These are phyloP conservation scores for Benthosema pterotum DNA, from an alignment of 2,797 vertebrate species.

Conservation along the genomic window DNA sequence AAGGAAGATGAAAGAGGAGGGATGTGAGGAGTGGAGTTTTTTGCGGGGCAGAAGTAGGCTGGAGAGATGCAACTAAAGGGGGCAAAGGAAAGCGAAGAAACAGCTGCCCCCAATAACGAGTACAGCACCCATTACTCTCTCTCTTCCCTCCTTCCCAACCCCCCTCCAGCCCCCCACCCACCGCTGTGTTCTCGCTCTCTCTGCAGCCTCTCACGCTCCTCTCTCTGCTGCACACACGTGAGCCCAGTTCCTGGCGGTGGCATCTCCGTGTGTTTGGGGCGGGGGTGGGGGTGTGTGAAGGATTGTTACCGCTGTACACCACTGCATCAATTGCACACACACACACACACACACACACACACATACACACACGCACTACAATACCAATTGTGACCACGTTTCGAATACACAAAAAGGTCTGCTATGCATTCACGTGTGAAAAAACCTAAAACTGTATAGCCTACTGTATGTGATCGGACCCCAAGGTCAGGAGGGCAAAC, in stretches of 20 bases:
- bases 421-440: no score
- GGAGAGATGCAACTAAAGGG: neutral
- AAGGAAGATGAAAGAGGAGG: neutral
- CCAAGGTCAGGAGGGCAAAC: no score
- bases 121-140: constrained; percentile 23
- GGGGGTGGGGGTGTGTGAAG: constrained; percentile 21
- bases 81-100: constrained; percentile 8
- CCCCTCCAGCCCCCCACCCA: no score
- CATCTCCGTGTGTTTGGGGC: constrained; percentile 8
- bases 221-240: constrained; percentile 62
- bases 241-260: constrained; percentile 19
- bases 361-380: no score
- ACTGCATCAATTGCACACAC: constrained; percentile 25
- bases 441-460: no score
- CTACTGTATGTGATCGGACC: no score
- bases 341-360: neutral
- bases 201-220: constrained; percentile 32
- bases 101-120: constrained; percentile 45
- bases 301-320: constrained; percentile 24
- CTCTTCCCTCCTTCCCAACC: neutral
- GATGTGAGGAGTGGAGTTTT: neutral
- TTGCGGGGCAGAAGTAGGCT: neutral
- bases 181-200: neutral
- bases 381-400: no score
- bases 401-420: no score